Base-by-base conservation (phyloP, 2,888 invertebrate genomes). In the Epistrophe eligans region DNA sequence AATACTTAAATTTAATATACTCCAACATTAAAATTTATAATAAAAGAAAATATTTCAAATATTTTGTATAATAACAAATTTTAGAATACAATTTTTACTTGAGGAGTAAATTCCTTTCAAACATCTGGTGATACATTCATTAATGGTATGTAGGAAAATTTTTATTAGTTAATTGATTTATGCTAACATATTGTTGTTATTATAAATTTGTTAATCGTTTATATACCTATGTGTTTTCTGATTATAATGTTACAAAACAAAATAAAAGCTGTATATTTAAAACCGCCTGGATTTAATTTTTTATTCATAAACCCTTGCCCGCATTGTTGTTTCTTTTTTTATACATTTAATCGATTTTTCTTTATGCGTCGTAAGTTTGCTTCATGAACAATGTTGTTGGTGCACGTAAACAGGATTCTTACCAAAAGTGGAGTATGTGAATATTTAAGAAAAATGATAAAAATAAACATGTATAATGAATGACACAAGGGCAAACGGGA, bases 341-440 rank as follows among this genome's bases (percentile, higher is more conserved):
- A 32, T 15, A n/a, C 15, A 24, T 9, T 38, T 35, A 28, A 70
- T 70, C 70, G 70, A 70, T 70, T 70, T 70, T 70, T 70, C 70
- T 70, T 70, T 70, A 55, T 70, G 55, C 70, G 70, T 70, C 70
- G 70, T 40, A 28, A 55, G 40, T 70, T 55, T 70, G 4, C 10
- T 50, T 70, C 40, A 35, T 15, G 13, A 9, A 35, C 5, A 32
- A 32, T 35, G n/a, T 19, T 70, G 40, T 28, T 24, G 24, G 5
- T 38, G 40, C 40, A 55, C 17, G 38, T 55, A 40, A 24, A 28
- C 52, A 55, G 40, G 70, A 40, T 70, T 35, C 40, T 40, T 28
- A 55, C 43, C 70, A 55, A 24, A 67, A n/a, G 35, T 35, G 8
- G n/a, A 32, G 32, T 64, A 38, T 11, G n/a, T 38, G 5, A 38